Evolutionary conservation across 2,797 vertebrate genomes (phyloP).

Genomic region (Coreius guichenoti): DNA sequence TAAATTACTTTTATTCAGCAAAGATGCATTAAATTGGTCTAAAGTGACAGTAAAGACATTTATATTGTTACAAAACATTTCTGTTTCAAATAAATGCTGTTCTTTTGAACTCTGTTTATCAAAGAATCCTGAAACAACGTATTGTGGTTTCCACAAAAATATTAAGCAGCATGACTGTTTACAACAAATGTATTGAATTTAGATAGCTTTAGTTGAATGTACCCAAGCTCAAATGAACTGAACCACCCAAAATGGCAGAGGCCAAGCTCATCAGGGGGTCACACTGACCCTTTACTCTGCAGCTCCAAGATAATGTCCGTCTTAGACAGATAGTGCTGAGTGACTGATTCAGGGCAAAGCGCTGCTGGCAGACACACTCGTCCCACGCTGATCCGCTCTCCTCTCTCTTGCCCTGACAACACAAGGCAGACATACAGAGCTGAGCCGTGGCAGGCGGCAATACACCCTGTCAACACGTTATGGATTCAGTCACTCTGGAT

Average conservation of each 20-base stretch:
- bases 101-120: too few relatives aligned
- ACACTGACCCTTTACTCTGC: slow-evolving; percentile 40
- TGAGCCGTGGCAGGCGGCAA: slow-evolving; percentile 26
- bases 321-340: slow-evolving; percentile 51
- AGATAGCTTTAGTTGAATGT: not conserved
- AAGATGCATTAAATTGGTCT: not conserved
- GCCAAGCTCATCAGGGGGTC: slow-evolving; percentile 28
- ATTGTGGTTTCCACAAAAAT: not conserved
- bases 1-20: not conserved
- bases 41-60: not conserved
- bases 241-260: slow-evolving; percentile 42
- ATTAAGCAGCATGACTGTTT: not conserved
- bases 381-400: slow-evolving; percentile 35
- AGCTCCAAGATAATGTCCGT: slow-evolving; percentile 45
- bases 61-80: too few relatives aligned
- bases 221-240: slow-evolving; percentile 14
- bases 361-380: slow-evolving; percentile 46
- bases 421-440: slow-evolving; percentile 22
- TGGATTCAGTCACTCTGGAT: slow-evolving; percentile 43
- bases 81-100: too few relatives aligned
- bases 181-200: not conserved
- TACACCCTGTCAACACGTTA: slow-evolving; percentile 43
- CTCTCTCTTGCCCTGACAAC: slow-evolving; percentile 41
- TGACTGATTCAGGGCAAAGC: slow-evolving; percentile 61
- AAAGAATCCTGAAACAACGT: too few relatives aligned